These are phyloP conservation scores for Molossus molossus DNA, from an alignment of 2,797 vertebrate genomes.

Conservation along the genomic window DNA sequence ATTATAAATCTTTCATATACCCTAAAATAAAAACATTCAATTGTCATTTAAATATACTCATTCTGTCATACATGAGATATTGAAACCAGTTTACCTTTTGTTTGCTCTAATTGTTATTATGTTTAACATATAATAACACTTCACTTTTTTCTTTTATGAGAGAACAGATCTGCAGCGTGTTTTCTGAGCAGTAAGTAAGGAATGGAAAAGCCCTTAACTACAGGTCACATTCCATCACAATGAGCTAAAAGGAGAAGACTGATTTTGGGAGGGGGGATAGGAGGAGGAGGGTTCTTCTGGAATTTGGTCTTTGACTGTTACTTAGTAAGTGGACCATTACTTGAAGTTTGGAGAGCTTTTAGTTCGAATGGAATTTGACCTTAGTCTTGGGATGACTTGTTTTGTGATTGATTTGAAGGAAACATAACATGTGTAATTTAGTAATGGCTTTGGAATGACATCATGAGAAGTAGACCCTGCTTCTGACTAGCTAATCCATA, in stretches of 20 bases:
- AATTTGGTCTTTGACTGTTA: constrained; percentile 78
- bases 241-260: constrained; percentile 76
- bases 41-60: constrained; percentile 51
- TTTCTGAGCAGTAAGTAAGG: constrained; percentile 71
- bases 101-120: constrained; percentile 46
- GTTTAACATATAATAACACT: neutral
- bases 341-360: constrained; percentile 71
- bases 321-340: constrained; percentile 69
- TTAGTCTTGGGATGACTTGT: constrained; percentile 71
- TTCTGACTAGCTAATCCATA: constrained; percentile 48
- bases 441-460: constrained; percentile 79
- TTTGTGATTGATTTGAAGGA: constrained; percentile 82
- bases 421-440: constrained; percentile 76
- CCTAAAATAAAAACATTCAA: constrained; percentile 66
- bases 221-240: constrained; percentile 80
- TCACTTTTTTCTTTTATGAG: constrained; percentile 54
- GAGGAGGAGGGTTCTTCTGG: constrained; percentile 70
- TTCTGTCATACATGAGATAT: constrained; percentile 46
- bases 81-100: constrained; percentile 55
- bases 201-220: constrained; percentile 73
- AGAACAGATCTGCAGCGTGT: constrained; percentile 62
- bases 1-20: constrained; percentile 48
- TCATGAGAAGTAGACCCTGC: constrained; percentile 72
- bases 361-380: constrained; percentile 83
- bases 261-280: constrained; percentile 40